Conservation (phyloP, 2,888 invertebrate species). For the Strigamia maritima region DNA sequence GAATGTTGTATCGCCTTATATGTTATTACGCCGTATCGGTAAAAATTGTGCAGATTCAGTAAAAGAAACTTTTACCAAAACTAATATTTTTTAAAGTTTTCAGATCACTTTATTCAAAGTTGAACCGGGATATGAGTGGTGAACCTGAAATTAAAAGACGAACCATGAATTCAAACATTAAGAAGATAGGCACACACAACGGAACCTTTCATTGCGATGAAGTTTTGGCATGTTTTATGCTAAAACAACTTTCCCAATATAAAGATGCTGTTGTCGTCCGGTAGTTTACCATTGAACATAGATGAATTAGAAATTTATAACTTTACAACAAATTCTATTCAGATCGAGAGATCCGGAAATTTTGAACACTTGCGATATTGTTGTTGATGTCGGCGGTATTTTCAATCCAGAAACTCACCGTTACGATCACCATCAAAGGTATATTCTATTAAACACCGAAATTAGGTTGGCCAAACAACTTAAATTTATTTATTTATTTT, state of each 20-base stretch:
- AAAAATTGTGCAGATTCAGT: background rate
- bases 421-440: constrained; percentile 93
- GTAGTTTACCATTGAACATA: constrained; percentile 44
- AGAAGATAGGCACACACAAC: constrained; percentile 60
- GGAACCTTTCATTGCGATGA: constrained; percentile 93
- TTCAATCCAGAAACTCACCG: constrained; percentile 72
- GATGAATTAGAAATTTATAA: background rate
- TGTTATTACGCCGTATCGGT: background rate
- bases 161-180: constrained; percentile 11
- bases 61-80: too few species aligned
- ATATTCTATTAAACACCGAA: constrained; percentile 36
- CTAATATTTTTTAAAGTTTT: background rate
- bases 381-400: constrained; percentile 88
- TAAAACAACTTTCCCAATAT: constrained; percentile 75
- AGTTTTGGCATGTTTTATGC: constrained; percentile 87
- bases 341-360: constrained; percentile 60
- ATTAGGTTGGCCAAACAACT: background rate
- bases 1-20: too few species aligned
- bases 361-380: constrained; percentile 80
- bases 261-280: constrained; percentile 75
- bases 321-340: constrained; percentile 40
- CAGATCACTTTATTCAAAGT: background rate
- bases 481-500: constrained; percentile 5
- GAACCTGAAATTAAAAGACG: constrained; percentile 36
- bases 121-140: background rate